phyloP scores from a whole-genome alignment of 2,888 invertebrate genomes.

The Cecidostiba fungosa region DNA sequence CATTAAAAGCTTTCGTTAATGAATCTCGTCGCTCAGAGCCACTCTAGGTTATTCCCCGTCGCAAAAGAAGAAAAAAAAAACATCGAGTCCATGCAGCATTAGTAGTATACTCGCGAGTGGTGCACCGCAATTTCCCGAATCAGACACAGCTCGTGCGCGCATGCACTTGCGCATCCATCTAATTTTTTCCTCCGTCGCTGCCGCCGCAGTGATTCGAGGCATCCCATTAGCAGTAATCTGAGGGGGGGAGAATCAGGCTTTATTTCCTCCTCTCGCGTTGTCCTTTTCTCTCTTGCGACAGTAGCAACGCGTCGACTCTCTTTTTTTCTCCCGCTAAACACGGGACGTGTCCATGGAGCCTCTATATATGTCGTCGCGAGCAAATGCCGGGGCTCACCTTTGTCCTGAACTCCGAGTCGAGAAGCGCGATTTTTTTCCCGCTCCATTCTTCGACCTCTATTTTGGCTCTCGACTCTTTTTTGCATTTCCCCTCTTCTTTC shows the following conservation, averaged over 20 bases:
- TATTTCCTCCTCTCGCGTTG: not conserved
- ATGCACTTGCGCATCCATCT: not conserved
- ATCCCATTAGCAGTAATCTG: conserved; percentile 20
- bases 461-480: not conserved
- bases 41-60: no score
- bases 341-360: conserved; percentile 3
- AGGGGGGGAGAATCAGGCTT: conserved; percentile 13
- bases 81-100: no score
- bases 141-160: not conserved
- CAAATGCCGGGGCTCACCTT: conserved; percentile 5
- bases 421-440: conserved; percentile 8
- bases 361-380: not conserved
- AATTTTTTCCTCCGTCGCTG: conserved; percentile 1
- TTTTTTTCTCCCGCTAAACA: conserved; percentile 1
- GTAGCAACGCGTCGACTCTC: not conserved
- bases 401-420: not conserved
- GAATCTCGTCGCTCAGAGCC: no score
- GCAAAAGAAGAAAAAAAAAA: no score
- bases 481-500: not conserved
- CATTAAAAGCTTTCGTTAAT: no score
- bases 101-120: not conserved
- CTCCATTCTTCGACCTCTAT: conserved; percentile 5
- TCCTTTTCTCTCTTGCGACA: not conserved
- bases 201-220: not conserved
- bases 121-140: not conserved